Evolutionary conservation across 1,140 invertebrate species (phyloP).

Genomic region (Sycobia sp.): DNA sequence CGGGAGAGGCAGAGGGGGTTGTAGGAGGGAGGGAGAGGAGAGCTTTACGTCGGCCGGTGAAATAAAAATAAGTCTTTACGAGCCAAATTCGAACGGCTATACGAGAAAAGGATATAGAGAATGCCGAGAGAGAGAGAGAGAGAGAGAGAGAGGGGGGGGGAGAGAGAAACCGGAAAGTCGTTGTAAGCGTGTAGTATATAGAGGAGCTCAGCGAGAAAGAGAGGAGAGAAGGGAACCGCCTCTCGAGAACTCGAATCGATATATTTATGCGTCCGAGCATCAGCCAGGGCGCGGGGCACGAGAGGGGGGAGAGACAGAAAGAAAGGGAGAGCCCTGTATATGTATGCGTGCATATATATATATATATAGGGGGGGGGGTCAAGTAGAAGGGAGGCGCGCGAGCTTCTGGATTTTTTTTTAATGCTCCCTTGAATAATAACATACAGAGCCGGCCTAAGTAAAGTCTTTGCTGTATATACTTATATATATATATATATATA

Average conservation of each 20-base stretch:
- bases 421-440: too few relatives aligned
- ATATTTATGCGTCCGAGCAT: too few relatives aligned
- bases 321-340: not conserved
- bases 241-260: not conserved
- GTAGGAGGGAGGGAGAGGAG: too few relatives aligned
- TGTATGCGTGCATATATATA: too few relatives aligned
- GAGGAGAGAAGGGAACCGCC: not conserved
- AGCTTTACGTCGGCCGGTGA: conserved; percentile 23
- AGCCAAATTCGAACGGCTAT: conserved; percentile 31
- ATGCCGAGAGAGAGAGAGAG: too few relatives aligned
- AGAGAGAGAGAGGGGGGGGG: not conserved
- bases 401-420: conserved; percentile 29
- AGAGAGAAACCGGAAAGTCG: conserved; percentile 17
- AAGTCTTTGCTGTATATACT: too few relatives aligned
- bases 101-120: not conserved
- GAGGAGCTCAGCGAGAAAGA: not conserved
- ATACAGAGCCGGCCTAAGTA: too few relatives aligned
- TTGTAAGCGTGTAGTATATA: too few relatives aligned
- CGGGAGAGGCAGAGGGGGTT: too few relatives aligned
- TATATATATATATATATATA: too few relatives aligned
- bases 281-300: too few relatives aligned
- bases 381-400: not conserved
- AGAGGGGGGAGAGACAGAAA: not conserved
- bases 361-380: not conserved
- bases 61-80: conserved; percentile 35